Evolutionary conservation across 1,140 invertebrate genomes (phyloP).

Genomic region (Heliconius himera): DNA sequence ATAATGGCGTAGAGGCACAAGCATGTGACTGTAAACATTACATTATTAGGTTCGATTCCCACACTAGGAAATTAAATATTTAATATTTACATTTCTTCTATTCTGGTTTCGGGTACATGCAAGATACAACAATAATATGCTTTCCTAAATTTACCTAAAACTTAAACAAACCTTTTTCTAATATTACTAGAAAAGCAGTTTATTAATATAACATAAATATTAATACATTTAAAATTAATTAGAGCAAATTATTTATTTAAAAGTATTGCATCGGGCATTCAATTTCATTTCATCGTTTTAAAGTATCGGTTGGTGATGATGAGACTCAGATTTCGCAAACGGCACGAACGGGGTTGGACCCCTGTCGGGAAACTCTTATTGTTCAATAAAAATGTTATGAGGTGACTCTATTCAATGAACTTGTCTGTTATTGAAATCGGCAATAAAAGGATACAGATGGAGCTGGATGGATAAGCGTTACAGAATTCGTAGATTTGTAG

Average conservation of each 20-base stretch:
- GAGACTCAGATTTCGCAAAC: conserved; percentile 3
- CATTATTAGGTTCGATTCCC: too few species aligned
- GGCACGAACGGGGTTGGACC: conserved; percentile 32
- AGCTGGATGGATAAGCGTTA: background rate
- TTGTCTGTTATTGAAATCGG: conserved; percentile 73
- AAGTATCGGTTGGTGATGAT: background rate
- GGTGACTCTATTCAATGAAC: conserved; percentile 77
- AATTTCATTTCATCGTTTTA: background rate
- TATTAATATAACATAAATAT: background rate
- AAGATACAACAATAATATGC: too few species aligned
- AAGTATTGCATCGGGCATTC: background rate
- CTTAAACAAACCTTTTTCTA: too few species aligned
- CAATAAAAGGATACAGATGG: conserved; percentile 24
- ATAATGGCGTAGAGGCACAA: too few species aligned
- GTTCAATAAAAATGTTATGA: conserved; percentile 80
- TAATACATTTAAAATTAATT: too few species aligned
- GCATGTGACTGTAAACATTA: too few species aligned
- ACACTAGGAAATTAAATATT: too few species aligned
- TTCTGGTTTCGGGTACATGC: too few species aligned
- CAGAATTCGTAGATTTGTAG: background rate
- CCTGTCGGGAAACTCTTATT: conserved; percentile 67
- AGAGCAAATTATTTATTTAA: too few species aligned
- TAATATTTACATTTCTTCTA: too few species aligned
- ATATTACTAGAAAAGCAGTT: background rate
- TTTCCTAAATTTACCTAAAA: too few species aligned